Conservation (phyloP, 2,888 invertebrate species). For the Syrista parreyssii region DNA sequence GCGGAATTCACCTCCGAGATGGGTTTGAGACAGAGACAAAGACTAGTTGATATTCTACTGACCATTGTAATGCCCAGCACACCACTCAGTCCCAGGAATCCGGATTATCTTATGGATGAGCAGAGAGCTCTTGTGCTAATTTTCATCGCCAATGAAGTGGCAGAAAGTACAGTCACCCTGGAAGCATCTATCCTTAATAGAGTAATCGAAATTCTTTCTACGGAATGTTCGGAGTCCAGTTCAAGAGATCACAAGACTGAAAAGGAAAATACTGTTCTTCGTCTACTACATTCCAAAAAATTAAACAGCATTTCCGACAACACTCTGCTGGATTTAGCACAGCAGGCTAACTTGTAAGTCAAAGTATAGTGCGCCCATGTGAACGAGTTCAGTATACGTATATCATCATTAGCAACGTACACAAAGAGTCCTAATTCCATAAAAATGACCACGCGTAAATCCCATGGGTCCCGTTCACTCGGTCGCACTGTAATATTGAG, state of each 20-base stretch:
- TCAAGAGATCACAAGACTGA: slow-evolving; percentile 52
- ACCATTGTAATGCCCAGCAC: slow-evolving; percentile 75
- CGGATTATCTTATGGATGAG: slow-evolving; percentile 52
- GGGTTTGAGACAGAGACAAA: slow-evolving; percentile 77
- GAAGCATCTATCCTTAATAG: slow-evolving; percentile 52
- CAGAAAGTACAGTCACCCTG: slow-evolving; percentile 54
- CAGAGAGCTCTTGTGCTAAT: slow-evolving; percentile 56
- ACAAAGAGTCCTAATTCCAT: neutral
- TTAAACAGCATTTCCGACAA: slow-evolving; percentile 56
- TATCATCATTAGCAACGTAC: neutral
- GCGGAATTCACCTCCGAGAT: slow-evolving; percentile 80
- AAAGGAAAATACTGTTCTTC: slow-evolving; percentile 56
- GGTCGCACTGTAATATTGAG: neutral
- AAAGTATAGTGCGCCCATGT: neutral
- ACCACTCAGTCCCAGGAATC: slow-evolving; percentile 51
- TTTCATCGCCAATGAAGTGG: slow-evolving; percentile 58
- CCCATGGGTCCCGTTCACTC: neutral
- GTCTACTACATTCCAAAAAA: slow-evolving; percentile 56
- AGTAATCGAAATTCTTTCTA: slow-evolving; percentile 55
- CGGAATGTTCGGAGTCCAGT: slow-evolving; percentile 33
- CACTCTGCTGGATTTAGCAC: slow-evolving; percentile 54
- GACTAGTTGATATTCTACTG: slow-evolving; percentile 82
- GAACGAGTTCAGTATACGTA: neutral
- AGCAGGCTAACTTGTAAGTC: slow-evolving; percentile 59
- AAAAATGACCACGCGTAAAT: neutral